Conservation (phyloP, 1,140 invertebrate genomes). For the Marisa cornuarietis region DNA sequence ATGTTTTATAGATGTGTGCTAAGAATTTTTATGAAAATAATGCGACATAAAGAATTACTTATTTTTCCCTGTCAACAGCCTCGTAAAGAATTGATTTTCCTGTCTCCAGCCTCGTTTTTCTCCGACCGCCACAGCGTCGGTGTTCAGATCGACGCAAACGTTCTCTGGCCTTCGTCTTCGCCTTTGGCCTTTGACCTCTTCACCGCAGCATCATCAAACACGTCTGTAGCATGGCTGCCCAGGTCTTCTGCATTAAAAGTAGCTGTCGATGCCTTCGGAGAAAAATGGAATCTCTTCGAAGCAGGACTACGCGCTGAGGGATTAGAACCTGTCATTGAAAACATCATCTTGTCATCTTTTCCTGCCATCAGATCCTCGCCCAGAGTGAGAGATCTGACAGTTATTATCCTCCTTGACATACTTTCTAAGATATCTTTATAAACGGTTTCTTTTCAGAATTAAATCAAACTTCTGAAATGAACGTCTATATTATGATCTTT, state of each 20-base stretch:
- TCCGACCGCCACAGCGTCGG: conserved; percentile 51
- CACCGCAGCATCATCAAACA: no score
- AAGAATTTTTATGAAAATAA: no score
- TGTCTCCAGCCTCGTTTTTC: conserved; percentile 50
- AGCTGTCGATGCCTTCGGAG: conserved; percentile 86
- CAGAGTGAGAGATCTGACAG: no score
- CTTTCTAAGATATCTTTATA: no score
- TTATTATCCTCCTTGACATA: no score
- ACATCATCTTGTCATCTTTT: conserved; percentile 73
- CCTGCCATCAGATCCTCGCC: conserved; percentile 22
- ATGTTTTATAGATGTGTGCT: no score
- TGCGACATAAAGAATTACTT: no score
- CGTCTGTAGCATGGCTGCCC: conserved; percentile 65
- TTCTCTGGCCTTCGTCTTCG: conserved; percentile 89
- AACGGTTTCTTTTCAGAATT: no score
- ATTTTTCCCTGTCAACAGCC: conserved; percentile 27
- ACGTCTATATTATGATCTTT: no score
- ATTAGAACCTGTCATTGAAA: conserved; percentile 82
- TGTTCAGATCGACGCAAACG: conserved; percentile 58
- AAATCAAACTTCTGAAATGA: no score
- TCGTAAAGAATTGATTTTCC: no score
- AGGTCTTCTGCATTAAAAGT: conserved; percentile 82
- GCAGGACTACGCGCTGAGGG: conserved; percentile 85
- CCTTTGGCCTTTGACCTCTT: conserved; percentile 69
- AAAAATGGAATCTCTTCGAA: conserved; percentile 85